Percentiles rank a stretch among this genome's conserved stretches.
Evolutionary conservation across 1,140 invertebrate species (phyloP).

Genomic region (Amyelois transitella): DNA sequence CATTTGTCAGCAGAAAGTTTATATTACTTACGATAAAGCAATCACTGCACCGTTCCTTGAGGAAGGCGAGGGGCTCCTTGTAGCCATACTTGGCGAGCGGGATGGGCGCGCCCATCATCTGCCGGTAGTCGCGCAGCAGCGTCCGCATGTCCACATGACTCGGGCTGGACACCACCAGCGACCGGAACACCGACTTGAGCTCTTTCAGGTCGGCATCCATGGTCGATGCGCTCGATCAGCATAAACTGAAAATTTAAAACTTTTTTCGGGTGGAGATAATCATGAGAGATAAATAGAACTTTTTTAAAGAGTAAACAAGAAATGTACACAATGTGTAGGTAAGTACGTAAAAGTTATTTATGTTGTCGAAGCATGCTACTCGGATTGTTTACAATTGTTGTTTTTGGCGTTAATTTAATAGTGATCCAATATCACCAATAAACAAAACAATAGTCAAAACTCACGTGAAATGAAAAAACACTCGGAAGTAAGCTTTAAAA

Average conservation of each 20-base stretch:
- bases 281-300: not conserved
- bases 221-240: not conserved
- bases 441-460: too few species aligned
- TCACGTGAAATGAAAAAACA: too few species aligned
- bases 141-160: constrained; percentile 40
- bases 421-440: too few species aligned
- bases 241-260: not conserved
- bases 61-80: constrained; percentile 39
- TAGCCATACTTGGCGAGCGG: constrained; percentile 51
- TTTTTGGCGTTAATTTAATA: too few species aligned
- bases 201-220: constrained; percentile 51
- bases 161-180: constrained; percentile 60
- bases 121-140: constrained; percentile 49
- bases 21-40: constrained; percentile 51
- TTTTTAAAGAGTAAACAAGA: not conserved
- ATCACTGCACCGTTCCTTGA: constrained; percentile 51
- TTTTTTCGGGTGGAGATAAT: too few species aligned
- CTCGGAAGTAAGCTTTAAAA: too few species aligned
- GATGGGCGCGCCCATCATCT: constrained; percentile 40
- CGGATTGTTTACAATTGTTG: too few species aligned
- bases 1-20: not conserved
- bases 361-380: too few species aligned
- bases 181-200: constrained; percentile 45
- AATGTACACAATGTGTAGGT: too few species aligned
- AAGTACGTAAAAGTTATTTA: too few species aligned